These are phyloP conservation scores for Temnothorax curvispinosus DNA, from an alignment of 1,140 invertebrate genomes.

Conservation along the genomic window DNA sequence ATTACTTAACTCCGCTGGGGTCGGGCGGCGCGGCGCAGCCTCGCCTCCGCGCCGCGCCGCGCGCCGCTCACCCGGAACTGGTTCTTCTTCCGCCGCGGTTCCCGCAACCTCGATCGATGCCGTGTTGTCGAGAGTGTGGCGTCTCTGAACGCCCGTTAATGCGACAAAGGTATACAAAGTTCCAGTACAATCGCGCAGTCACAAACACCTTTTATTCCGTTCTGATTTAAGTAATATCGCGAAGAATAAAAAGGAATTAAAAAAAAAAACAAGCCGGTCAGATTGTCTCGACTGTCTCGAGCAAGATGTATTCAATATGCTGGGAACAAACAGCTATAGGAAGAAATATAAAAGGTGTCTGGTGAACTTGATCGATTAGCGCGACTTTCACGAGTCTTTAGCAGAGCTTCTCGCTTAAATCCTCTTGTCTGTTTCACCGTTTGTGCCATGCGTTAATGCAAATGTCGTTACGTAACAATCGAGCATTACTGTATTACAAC, in stretches of 20 bases:
- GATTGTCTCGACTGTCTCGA: background rate
- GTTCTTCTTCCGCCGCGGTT: slow-evolving; percentile 60
- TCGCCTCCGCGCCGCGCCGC: background rate
- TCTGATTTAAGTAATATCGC: background rate
- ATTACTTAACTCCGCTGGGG: slow-evolving; percentile 78
- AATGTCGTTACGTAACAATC: slow-evolving; percentile 18
- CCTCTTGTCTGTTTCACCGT: background rate
- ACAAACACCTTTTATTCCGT: background rate
- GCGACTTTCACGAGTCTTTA: background rate
- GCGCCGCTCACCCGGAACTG: slow-evolving; percentile 63
- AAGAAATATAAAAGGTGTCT: background rate
- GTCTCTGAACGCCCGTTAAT: background rate
- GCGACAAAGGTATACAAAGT: background rate
- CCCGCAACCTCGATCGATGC: slow-evolving; percentile 64
- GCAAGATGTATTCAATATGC: background rate
- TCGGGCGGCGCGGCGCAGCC: slow-evolving; percentile 49
- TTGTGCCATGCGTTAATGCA: background rate
- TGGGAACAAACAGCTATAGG: background rate
- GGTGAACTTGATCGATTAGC: background rate
- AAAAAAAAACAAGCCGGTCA: background rate
- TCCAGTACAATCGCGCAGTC: background rate
- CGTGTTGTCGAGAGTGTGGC: slow-evolving; percentile 1
- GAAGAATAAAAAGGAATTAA: background rate
- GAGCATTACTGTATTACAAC: slow-evolving; percentile 17
- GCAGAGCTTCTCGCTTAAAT: background rate